Evolutionary conservation across 2,888 invertebrate genomes (phyloP), one percentile per base, ranked within the genome.

Genomic region (Callimorpha dominula): DNA sequence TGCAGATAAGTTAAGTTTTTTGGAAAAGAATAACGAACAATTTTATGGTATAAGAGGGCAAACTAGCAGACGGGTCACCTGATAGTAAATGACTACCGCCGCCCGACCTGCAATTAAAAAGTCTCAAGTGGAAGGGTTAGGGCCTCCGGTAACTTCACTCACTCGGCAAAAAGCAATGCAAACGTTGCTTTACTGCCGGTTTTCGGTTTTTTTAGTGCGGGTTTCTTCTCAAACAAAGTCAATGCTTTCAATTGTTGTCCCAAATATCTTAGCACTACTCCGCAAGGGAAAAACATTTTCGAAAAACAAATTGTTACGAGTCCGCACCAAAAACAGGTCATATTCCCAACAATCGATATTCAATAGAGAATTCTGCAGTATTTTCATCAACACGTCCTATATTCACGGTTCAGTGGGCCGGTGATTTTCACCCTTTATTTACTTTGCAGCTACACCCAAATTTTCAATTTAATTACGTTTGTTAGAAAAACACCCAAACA

Each of bases 361-460:
- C 63, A 62, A 60, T 40, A 57, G 65, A 65, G 65, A 71, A 66
- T 17, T 54, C 57, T 43, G 3, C 31, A 20, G 49, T 67, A 66
- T 69, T 72, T 70, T 60, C 65, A 65, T 57, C 43, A 46, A 68
- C 72, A 66, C 67, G 70, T 12, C 73, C 63, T 52, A 75, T 66
- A 79, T 81, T 73, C 67, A 65, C 75, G 68, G 52, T 54, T 65
- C 72, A 63, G 12, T 65, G 77, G 71, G 31, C 54, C 11, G 40
- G 15, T 5, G 11, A 15, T 40, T 40, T 50, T 40, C n/a, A 31
- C 50, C 50, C 49, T 65, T 46, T 52, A 66, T 66, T 66, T 66
- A 66, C 17, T 52, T 50, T 66, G 50, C 5, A 11, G 6, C 50
- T 9, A 66, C 66, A 66, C 40, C 4, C 40, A 40, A 11, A 17